Percentiles rank a stretch among this genome's conserved stretches.
phyloP scores from a whole-genome alignment of 2,113 vertebrate species.

The Bungarus multicinctus region DNA sequence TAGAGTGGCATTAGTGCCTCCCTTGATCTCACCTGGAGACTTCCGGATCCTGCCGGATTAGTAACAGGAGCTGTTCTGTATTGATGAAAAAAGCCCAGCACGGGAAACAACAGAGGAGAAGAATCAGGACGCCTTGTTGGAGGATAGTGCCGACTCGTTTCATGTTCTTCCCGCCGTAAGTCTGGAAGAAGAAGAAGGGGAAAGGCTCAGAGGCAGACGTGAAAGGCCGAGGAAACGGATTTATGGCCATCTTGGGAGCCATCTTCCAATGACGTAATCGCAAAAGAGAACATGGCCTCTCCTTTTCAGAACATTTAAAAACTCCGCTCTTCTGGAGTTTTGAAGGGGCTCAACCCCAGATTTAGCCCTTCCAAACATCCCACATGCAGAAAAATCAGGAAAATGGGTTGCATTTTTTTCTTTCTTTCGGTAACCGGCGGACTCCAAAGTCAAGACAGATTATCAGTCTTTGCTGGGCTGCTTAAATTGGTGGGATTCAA shows the following conservation, averaged over 20 bases:
- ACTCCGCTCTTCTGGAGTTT: background rate
- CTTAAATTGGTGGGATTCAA: no score
- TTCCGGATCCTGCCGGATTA: slow-evolving; percentile 75
- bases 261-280: no score
- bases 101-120: slow-evolving; percentile 86
- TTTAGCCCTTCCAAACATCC: background rate
- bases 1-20: no score
- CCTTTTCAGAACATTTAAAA: background rate
- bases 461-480: no score
- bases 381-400: background rate
- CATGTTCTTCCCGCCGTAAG: slow-evolving; percentile 83
- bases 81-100: slow-evolving; percentile 88
- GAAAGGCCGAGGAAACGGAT: background rate
- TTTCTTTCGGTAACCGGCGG: background rate
- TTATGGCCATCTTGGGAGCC: no score
- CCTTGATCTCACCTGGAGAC: slow-evolving; percentile 77
- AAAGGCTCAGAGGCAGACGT: background rate
- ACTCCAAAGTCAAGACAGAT: no score
- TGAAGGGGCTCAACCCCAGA: background rate
- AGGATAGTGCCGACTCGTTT: slow-evolving; percentile 83
- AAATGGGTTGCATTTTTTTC: background rate
- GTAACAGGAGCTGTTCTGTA: slow-evolving; percentile 73
- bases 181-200: slow-evolving; percentile 65
- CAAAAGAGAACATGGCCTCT: background rate
- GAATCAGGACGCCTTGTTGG: slow-evolving; percentile 75